Percentiles rank a stretch among this genome's conserved stretches.
phyloP scores from a whole-genome alignment of 2,888 invertebrate genomes.

The Tipula unca region DNA sequence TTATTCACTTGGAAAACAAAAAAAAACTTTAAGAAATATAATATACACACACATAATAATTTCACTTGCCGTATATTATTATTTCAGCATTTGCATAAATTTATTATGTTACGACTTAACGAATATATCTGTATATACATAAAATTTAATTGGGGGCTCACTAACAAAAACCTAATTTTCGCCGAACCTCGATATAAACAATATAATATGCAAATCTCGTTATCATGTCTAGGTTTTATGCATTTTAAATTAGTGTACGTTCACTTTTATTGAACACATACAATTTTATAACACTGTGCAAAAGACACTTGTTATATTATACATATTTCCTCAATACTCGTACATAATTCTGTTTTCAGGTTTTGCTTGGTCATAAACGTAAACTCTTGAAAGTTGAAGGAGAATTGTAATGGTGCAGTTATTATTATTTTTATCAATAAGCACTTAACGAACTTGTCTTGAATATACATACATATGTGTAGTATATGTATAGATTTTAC shows the following conservation, averaged over 20 bases:
- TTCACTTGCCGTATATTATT: not conserved
- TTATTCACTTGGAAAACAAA: not conserved
- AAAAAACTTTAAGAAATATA: not conserved
- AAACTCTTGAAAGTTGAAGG: not conserved
- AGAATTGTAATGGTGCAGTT: not conserved
- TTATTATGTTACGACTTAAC: not conserved
- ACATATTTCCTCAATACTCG: not conserved
- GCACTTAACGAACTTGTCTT: not conserved
- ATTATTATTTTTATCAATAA: not conserved
- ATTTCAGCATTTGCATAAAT: not conserved
- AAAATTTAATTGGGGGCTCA: not conserved
- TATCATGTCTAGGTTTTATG: not conserved
- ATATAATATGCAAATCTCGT: not conserved
- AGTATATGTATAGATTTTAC: not conserved
- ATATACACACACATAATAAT: not conserved
- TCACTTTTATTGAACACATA: not conserved
- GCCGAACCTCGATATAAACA: not conserved
- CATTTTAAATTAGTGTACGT: not conserved
- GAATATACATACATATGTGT: not conserved
- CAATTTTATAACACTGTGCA: not conserved
- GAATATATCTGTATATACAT: too few species aligned
- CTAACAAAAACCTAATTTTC: not conserved
- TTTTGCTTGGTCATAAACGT: not conserved
- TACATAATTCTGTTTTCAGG: not conserved
- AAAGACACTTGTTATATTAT: constrained; percentile 2